A percentile compares a stretch with the other conserved stretches of the same genome.
Evolutionary conservation across 2,888 invertebrate genomes (phyloP).

Genomic region (Leucophenga maculata): DNA sequence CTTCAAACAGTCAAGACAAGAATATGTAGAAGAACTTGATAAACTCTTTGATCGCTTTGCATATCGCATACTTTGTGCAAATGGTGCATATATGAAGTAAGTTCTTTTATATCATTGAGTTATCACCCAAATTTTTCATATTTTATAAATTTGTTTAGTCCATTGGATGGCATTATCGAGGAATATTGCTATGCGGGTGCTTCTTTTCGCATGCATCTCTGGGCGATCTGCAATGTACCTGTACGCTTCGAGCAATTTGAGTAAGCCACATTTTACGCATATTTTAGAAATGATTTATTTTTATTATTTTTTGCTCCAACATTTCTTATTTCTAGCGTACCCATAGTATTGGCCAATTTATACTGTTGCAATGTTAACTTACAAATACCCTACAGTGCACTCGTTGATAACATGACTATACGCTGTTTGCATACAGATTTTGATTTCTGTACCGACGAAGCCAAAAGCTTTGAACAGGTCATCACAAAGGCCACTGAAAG

Average conservation of each 20-base stretch:
- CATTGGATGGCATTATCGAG: conserved; percentile 47
- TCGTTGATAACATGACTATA: conserved; percentile 58
- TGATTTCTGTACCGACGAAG: conserved; percentile 58
- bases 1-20: conserved; percentile 40
- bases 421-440: conserved; percentile 59
- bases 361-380: conserved; percentile 37
- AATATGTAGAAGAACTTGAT: conserved; percentile 49
- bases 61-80: conserved; percentile 59
- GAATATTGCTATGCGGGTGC: conserved; percentile 51
- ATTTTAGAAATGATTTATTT: not conserved
- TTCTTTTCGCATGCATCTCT: conserved; percentile 60
- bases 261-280: conserved; percentile 49
- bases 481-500: conserved; percentile 28
- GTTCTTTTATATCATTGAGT: conserved; percentile 24
- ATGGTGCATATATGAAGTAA: conserved; percentile 63
- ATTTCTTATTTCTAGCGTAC: conserved; percentile 42
- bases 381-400: conserved; percentile 56
- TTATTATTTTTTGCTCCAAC: not conserved
- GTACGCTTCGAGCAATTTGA: conserved; percentile 52
- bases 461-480: conserved; percentile 49
- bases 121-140: not conserved
- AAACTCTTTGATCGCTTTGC: conserved; percentile 57
- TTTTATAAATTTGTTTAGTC: conserved; percentile 38
- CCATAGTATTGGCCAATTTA: conserved; percentile 51
- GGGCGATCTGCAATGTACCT: conserved; percentile 64